Evolutionary conservation across 2,113 vertebrate genomes (phyloP).

Genomic region (Triplophysa siluroides): DNA sequence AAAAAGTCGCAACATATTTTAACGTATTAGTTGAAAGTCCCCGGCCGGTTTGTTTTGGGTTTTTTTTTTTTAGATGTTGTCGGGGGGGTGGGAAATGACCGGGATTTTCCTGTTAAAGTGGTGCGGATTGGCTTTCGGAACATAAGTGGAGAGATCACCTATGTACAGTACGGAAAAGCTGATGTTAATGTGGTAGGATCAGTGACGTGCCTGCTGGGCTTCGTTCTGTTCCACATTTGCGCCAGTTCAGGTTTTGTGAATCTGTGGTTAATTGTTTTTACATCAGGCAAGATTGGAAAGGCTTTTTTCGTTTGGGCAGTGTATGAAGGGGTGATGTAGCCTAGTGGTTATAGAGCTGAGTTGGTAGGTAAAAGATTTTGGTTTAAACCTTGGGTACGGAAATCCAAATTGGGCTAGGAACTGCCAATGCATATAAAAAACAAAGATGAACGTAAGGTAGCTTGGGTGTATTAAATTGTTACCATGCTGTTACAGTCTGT

Average conservation of each 20-base stretch:
- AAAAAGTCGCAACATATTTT: slow-evolving; percentile 13
- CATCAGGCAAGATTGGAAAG: not conserved
- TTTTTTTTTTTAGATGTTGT: slow-evolving; percentile 25
- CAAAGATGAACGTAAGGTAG: no score
- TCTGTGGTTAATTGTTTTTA: slow-evolving; percentile 10
- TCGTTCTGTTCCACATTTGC: not conserved
- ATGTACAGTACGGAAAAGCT: slow-evolving; percentile 51
- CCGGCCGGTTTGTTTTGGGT: slow-evolving; percentile 11
- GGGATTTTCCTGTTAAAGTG: slow-evolving; percentile 54
- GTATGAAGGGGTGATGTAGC: not conserved
- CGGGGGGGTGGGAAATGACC: slow-evolving; percentile 40
- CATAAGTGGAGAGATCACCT: slow-evolving; percentile 8
- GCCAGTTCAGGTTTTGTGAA: not conserved
- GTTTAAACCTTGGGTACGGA: not conserved
- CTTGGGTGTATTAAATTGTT: no score
- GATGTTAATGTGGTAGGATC: slow-evolving; percentile 13
- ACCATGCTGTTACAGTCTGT: no score
- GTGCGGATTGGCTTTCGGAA: slow-evolving; percentile 25
- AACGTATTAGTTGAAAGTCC: slow-evolving; percentile 23
- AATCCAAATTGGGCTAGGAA: no score
- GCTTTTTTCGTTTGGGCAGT: no score
- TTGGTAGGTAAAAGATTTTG: not conserved
- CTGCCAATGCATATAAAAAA: no score
- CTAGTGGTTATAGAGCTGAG: not conserved
- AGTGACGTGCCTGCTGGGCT: not conserved